Evolutionary conservation across 1,140 invertebrate genomes (phyloP), one percentile per base, ranked within the genome.

Genomic region (Zaprionus inermis): DNA sequence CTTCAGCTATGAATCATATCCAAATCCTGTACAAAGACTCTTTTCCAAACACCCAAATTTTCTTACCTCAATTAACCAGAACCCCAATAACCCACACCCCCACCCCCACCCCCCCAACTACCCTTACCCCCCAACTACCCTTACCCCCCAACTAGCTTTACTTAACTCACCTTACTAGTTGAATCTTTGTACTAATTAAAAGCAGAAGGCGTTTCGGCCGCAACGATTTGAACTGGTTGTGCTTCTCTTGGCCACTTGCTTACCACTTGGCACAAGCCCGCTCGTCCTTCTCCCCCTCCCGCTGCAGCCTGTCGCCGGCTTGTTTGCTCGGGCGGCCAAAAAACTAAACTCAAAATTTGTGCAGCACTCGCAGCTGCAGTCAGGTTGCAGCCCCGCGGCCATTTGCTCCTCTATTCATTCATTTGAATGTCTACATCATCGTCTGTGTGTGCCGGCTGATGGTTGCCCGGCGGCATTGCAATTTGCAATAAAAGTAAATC

Each of bases 401-500:
- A 36, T 52, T 38, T 22, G 38, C 56, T 44, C 49, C 20, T 74
- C 74, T 24, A 70, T 66, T 81, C 81, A 78, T 84, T 85, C 72
- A 81, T 85, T 86, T 86, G 74, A 76, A 85, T 86, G 83, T 85
- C 76, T 85, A 86, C 85, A 85, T 86, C 76, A 78, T 57, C 76
- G 76, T 57, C 65, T 77, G 61, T 34, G 63, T 57, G 22, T 55
- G 28, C 16, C 1, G 44, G 14, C 54, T 36, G 41, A 38, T 44
- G 46, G 46, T 24, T 46, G 63, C 52, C 63, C 46, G 34, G 36
- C 32, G 72, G 71, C 69, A 71, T 60, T 85, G 82, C 82, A 85
- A 86, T 86, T 85, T 85, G 82, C 82, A 85, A 85, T 85, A 85
- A 85, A 85, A 85, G 75, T 82, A 85, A 86, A 81, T 85, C 82